A percentile compares a stretch with the other conserved stretches of the same genome.
phyloP scores from a whole-genome alignment of 1,140 invertebrate species.

The Eciton burchellii region DNA sequence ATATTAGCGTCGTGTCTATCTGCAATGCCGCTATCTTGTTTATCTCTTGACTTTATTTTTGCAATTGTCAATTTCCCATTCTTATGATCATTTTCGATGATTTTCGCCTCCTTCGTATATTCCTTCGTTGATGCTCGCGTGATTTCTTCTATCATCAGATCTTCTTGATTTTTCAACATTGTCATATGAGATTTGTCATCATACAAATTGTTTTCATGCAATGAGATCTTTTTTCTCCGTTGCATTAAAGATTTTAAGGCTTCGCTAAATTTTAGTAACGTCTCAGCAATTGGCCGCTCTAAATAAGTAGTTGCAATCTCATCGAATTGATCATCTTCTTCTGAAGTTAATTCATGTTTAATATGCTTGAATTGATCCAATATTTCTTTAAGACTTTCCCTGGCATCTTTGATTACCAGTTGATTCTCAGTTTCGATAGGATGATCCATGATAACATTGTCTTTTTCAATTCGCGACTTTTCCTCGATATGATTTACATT shows the following conservation, averaged over 20 bases:
- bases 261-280: conserved; percentile 81
- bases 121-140: neutral
- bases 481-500: conserved; percentile 28
- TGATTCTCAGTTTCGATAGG: conserved; percentile 40
- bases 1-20: conserved; percentile 5
- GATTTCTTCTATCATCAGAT: neutral
- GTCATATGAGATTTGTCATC: neutral
- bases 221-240: conserved; percentile 70
- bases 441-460: conserved; percentile 45
- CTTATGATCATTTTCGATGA: conserved; percentile 29
- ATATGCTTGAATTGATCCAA: conserved; percentile 81
- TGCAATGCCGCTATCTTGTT: conserved; percentile 6
- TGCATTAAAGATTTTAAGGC: conserved; percentile 81
- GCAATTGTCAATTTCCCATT: neutral
- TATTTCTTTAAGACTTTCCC: conserved; percentile 81
- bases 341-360: conserved; percentile 79
- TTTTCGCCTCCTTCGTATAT: neutral
- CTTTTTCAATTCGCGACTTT: conserved; percentile 34
- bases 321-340: conserved; percentile 80
- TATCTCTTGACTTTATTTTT: neutral
- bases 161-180: neutral
- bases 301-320: conserved; percentile 79
- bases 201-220: neutral
- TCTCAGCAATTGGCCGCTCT: conserved; percentile 80
- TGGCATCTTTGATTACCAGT: conserved; percentile 72